phyloP scores from a whole-genome alignment of 2,113 vertebrate species.

The Notothenia rossii region DNA sequence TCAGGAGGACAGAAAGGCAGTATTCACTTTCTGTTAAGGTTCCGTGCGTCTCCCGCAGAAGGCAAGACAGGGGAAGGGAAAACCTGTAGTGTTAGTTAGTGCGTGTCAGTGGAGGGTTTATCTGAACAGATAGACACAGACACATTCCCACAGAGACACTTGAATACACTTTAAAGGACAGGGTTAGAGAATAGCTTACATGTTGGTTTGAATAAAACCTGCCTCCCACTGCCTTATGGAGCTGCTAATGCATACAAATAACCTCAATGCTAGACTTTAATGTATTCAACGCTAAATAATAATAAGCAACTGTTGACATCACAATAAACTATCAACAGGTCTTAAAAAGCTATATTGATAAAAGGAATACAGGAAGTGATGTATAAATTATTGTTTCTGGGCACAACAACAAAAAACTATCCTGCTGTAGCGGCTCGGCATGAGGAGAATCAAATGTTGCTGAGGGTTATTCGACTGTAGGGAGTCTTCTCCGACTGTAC shows the following conservation, averaged over 20 bases:
- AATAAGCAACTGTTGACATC: neutral
- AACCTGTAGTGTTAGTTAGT: constrained; percentile 39
- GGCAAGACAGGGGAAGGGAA: constrained; percentile 34
- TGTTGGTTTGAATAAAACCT: neutral
- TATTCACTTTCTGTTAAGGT: constrained; percentile 72
- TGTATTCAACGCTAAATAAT: neutral
- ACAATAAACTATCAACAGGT: neutral
- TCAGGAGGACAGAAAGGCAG: constrained; percentile 66
- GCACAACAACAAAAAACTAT: neutral
- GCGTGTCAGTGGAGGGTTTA: constrained; percentile 42
- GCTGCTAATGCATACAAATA: neutral
- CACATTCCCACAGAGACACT: constrained; percentile 7
- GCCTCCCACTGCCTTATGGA: neutral
- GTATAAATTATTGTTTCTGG: too few relatives aligned
- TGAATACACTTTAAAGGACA: constrained; percentile 1
- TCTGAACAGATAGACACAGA: constrained; percentile 38
- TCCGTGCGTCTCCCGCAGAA: constrained; percentile 38
- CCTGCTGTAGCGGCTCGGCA: neutral
- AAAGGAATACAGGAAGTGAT: too few relatives aligned
- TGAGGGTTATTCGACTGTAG: neutral
- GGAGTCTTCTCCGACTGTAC: constrained; percentile 34
- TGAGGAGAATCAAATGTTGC: neutral
- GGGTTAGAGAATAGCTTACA: neutral
- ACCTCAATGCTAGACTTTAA: neutral
- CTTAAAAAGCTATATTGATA: neutral